phyloP scores from a whole-genome alignment of 2,113 vertebrate species.

The Podarcis cretensis region DNA sequence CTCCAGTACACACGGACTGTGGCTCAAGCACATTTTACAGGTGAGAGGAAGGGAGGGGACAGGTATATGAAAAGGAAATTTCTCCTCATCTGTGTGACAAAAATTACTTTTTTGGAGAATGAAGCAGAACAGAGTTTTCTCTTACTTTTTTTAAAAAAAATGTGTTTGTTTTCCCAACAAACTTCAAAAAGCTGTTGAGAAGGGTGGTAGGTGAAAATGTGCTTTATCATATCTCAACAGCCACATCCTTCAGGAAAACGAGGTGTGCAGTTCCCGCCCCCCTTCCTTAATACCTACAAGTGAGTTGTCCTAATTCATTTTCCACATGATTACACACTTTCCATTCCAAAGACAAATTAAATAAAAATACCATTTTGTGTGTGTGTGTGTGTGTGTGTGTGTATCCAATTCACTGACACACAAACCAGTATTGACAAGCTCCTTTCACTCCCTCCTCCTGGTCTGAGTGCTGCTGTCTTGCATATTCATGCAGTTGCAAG shows the following conservation, averaged over 20 bases:
- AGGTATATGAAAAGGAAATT: not conserved
- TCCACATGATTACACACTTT: constrained; percentile 40
- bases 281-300: not conserved
- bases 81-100: fast-evolving
- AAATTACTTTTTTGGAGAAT: not conserved
- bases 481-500: not conserved
- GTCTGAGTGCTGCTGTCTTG: constrained; percentile 5
- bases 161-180: not conserved
- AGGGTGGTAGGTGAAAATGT: not conserved
- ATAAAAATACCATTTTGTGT: not conserved
- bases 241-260: constrained; percentile 10
- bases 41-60: not conserved
- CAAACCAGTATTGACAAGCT: not conserved
- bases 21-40: not conserved
- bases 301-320: constrained; percentile 49
- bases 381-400: too few relatives aligned
- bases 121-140: fast-evolving
- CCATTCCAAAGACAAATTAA: constrained; percentile 40
- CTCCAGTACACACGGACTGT: not conserved
- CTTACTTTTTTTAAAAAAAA: not conserved
- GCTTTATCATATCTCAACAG: constrained; percentile 41
- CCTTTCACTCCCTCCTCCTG: not conserved
- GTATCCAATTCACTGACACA: not conserved
- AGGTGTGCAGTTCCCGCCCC: not conserved
- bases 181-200: not conserved